Conservation (phyloP, 2,797 vertebrate genomes). For the Tenualosa ilisha region DNA sequence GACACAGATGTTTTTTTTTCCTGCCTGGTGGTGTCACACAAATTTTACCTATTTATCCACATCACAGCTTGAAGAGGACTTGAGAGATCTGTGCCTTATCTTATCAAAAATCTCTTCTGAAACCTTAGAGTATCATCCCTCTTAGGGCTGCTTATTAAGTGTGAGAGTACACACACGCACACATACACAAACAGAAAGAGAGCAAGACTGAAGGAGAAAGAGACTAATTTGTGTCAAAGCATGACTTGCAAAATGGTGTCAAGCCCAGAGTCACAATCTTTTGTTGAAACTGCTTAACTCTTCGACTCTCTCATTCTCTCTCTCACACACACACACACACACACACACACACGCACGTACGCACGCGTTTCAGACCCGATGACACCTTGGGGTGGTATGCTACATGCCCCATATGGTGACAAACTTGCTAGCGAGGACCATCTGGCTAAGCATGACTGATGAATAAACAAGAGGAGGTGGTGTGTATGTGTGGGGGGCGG, state of each 20-base stretch:
- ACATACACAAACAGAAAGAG: neutral
- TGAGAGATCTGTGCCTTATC: neutral
- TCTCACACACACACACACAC: neutral
- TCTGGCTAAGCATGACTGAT: neutral
- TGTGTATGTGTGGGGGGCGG: neutral
- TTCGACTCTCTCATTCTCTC: neutral
- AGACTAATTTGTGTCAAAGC: neutral
- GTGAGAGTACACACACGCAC: neutral
- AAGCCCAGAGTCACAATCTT: neutral
- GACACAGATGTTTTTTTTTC: neutral
- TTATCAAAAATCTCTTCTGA: neutral
- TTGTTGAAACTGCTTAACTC: neutral
- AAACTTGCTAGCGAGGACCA: neutral
- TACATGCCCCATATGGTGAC: conserved; percentile 3
- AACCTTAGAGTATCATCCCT: neutral
- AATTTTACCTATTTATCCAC: neutral
- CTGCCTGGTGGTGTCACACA: neutral
- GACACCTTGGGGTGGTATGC: neutral
- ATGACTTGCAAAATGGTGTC: neutral
- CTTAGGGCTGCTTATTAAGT: neutral
- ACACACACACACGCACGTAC: neutral
- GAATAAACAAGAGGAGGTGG: neutral
- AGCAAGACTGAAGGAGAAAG: neutral
- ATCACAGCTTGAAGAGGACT: neutral
- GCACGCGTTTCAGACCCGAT: neutral